phyloP scores from a whole-genome alignment of 2,797 vertebrate genomes.

The Acestrorhynchus altus region DNA sequence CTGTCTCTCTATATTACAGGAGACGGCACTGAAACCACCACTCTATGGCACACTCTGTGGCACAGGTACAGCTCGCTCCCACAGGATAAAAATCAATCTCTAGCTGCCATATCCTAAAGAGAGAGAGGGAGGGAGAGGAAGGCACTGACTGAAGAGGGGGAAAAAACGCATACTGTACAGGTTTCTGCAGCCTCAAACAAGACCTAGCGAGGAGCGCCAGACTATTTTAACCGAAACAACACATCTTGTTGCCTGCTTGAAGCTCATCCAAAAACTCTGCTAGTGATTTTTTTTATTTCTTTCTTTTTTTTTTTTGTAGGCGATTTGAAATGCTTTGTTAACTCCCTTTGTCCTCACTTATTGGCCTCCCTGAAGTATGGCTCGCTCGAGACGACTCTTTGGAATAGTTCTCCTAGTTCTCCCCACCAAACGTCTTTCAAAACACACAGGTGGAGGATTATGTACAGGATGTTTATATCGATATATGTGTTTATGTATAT shows the following conservation, averaged over 20 bases:
- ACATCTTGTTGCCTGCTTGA: constrained; percentile 75
- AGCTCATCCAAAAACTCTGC: constrained; percentile 75
- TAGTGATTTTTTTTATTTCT: constrained; percentile 65
- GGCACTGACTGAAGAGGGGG: constrained; percentile 81
- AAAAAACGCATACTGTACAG: constrained; percentile 81
- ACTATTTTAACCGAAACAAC: constrained; percentile 64
- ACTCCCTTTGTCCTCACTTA: constrained; percentile 73
- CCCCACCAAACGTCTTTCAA: constrained; percentile 71
- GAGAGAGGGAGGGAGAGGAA: constrained; percentile 71
- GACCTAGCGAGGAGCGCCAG: constrained; percentile 69
- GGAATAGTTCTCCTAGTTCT: constrained; percentile 57
- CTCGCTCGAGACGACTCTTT: constrained; percentile 50
- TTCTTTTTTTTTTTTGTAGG: constrained; percentile 51
- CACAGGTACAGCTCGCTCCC: constrained; percentile 87
- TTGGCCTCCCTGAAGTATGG: constrained; percentile 67
- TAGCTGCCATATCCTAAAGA: constrained; percentile 83
- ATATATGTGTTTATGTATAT: constrained; percentile 83
- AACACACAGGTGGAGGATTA: constrained; percentile 44
- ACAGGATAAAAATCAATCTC: constrained; percentile 92
- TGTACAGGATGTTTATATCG: constrained; percentile 83
- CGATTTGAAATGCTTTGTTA: constrained; percentile 75
- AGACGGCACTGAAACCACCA: constrained; percentile 89
- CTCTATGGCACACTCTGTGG: constrained; percentile 91
- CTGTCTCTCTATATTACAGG: constrained; percentile 91
- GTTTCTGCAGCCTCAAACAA: constrained; percentile 79